Percentiles rank a stretch among this genome's conserved stretches.
These are phyloP conservation scores for Gastracanthus pulcherrimus DNA, from an alignment of 2,888 invertebrate genomes.

Conservation along the genomic window DNA sequence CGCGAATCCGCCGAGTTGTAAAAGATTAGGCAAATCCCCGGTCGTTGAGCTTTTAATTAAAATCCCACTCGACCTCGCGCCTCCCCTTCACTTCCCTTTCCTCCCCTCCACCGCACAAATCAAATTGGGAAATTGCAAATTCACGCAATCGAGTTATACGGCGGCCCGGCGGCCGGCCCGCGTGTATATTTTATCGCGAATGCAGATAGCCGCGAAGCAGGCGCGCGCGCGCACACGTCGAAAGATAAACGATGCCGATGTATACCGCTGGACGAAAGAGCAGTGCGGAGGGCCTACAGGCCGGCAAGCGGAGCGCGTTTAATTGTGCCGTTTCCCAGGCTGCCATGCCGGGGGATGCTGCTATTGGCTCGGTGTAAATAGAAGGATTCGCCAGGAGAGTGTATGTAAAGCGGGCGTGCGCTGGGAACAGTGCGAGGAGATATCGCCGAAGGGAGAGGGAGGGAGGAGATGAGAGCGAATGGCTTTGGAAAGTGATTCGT, in stretches of 20 bases:
- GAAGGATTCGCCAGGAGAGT: not conserved
- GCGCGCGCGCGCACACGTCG: too few species aligned
- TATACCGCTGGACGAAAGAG: not conserved
- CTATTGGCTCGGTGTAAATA: constrained; percentile 12
- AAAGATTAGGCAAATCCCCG: constrained; percentile 53
- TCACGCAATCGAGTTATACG: constrained; percentile 44
- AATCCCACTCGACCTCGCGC: constrained; percentile 1
- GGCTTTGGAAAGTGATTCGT: not conserved
- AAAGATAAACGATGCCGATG: constrained; percentile 22
- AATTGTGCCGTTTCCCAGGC: constrained; percentile 9
- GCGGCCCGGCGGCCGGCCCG: not conserved
- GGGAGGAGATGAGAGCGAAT: not conserved
- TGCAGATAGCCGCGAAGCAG: too few species aligned
- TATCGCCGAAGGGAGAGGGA: not conserved
- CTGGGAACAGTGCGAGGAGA: not conserved
- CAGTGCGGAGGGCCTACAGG: not conserved
- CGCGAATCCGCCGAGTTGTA: not conserved
- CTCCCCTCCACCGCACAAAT: constrained; percentile 39
- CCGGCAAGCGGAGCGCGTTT: not conserved
- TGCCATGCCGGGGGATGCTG: not conserved
- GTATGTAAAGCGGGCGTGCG: not conserved
- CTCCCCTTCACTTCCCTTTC: too few species aligned
- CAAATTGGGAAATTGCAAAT: constrained; percentile 53
- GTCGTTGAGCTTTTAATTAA: constrained; percentile 42
- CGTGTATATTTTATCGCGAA: constrained; percentile 31